phyloP scores from a whole-genome alignment of 1,140 invertebrate species.

The Solenopsis invicta region DNA sequence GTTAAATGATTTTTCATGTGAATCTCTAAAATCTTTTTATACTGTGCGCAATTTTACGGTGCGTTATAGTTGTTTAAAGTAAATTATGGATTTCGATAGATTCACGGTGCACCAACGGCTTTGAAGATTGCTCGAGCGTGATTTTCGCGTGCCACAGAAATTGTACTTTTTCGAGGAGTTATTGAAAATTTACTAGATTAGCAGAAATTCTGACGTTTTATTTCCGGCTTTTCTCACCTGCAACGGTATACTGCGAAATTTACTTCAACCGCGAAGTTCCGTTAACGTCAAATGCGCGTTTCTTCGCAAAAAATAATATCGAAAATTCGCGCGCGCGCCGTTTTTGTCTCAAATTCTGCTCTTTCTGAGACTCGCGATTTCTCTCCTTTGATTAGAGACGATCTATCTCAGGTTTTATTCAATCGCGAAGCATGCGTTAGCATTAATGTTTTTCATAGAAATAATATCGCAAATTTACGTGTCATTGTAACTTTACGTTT shows the following conservation, averaged over 20 bases:
- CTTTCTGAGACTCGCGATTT: conserved; percentile 35
- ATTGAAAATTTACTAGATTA: conserved; percentile 43
- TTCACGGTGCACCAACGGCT: background rate
- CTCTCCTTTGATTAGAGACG: background rate
- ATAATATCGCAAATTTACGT: conserved; percentile 28
- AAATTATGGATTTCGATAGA: conserved; percentile 26
- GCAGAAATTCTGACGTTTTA: conserved; percentile 50
- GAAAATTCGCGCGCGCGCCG: background rate
- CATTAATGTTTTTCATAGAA: conserved; percentile 1
- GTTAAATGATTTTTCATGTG: too few relatives aligned
- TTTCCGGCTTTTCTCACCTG: conserved; percentile 39
- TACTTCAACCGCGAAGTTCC: conserved; percentile 21
- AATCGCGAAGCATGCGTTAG: conserved; percentile 3
- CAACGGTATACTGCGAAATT: conserved; percentile 36
- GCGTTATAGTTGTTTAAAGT: conserved; percentile 1
- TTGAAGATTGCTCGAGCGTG: conserved; percentile 15
- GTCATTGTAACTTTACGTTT: background rate
- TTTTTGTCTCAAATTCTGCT: background rate
- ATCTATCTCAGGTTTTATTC: conserved; percentile 39
- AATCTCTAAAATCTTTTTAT: background rate
- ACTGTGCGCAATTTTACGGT: background rate
- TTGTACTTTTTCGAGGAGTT: background rate
- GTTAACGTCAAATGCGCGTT: conserved; percentile 51
- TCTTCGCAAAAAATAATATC: conserved; percentile 49
- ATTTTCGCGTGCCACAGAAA: background rate